These are phyloP conservation scores for Euclidia mi DNA, from an alignment of 2,888 invertebrate genomes.

Conservation along the genomic window DNA sequence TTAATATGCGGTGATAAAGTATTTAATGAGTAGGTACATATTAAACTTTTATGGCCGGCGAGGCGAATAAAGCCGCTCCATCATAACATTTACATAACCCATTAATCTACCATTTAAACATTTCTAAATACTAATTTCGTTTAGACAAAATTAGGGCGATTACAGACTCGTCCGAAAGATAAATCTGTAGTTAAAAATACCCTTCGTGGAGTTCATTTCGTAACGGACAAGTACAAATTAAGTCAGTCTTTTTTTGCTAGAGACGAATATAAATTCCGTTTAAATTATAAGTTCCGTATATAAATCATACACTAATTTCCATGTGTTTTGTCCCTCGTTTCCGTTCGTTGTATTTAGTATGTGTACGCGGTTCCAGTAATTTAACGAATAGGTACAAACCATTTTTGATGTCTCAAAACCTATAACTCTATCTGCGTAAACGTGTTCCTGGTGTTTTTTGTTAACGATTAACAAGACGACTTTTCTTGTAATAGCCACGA, in stretches of 20 bases:
- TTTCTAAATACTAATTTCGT: conserved; percentile 73
- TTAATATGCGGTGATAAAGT: conserved; percentile 8
- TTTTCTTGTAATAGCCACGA: too few relatives aligned
- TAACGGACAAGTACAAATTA: conserved; percentile 88
- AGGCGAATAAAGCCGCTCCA: conserved; percentile 47
- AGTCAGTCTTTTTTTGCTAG: conserved; percentile 86
- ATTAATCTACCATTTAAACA: conserved; percentile 71
- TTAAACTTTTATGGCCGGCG: conserved; percentile 47
- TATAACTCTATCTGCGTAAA: too few relatives aligned
- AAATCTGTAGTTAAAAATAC: conserved; percentile 85
- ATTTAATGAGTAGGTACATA: conserved; percentile 17
- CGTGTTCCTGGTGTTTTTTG: too few relatives aligned
- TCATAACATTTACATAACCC: conserved; percentile 66
- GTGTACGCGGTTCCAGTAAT: too few relatives aligned
- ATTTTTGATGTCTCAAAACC: too few relatives aligned
- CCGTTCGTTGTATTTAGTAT: neutral
- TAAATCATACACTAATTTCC: conserved; percentile 13
- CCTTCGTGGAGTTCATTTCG: conserved; percentile 84
- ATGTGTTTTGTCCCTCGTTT: conserved; percentile 1
- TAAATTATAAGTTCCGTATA: too few relatives aligned
- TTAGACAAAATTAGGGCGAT: conserved; percentile 78
- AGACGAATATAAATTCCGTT: conserved; percentile 66
- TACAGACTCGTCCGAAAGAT: conserved; percentile 78
- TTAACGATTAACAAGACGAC: too few relatives aligned
- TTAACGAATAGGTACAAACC: too few relatives aligned